Evolutionary conservation across 2,797 vertebrate genomes (phyloP).

Genomic region (Coreius guichenoti): DNA sequence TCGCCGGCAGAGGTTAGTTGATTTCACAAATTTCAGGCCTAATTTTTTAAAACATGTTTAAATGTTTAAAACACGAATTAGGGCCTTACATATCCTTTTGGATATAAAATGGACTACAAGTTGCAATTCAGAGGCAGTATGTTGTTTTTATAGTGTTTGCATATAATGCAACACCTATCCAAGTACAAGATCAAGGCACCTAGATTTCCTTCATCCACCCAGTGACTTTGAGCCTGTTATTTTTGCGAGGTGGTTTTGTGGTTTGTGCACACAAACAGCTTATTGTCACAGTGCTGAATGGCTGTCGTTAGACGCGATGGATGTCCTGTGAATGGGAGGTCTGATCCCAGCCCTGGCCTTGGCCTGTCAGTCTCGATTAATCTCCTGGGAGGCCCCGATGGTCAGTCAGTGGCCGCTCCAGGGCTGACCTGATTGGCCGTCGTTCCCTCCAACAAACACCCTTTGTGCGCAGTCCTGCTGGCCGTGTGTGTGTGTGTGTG

Average conservation of each 20-base stretch:
- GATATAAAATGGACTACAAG: not conserved
- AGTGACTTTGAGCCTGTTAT: conserved; percentile 45
- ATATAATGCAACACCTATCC: not conserved
- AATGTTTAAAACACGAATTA: not conserved
- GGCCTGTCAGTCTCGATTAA: conserved; percentile 63
- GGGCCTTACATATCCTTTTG: not conserved
- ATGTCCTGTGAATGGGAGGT: conserved; percentile 41
- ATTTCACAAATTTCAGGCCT: not conserved
- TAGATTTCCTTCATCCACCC: conserved; percentile 56
- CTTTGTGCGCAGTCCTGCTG: conserved; percentile 13
- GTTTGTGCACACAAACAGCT: conserved; percentile 40
- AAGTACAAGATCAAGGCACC: conserved; percentile 60
- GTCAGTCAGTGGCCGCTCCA: conserved; percentile 38
- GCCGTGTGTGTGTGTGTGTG: conserved; percentile 23
- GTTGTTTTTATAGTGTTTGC: not conserved
- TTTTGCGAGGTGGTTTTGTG: conserved; percentile 43
- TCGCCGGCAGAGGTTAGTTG: no score
- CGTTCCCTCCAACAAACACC: conserved; percentile 32
- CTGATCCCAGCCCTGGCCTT: conserved; percentile 38
- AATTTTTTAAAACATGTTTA: not conserved
- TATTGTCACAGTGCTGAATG: conserved; percentile 48
- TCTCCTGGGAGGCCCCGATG: conserved; percentile 55
- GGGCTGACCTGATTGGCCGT: conserved; percentile 29
- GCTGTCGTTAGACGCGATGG: conserved; percentile 29
- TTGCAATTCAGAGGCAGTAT: not conserved